Percentiles rank a stretch among this genome's conserved stretches.
These are phyloP conservation scores for Anthopleura sola DNA, from an alignment of 64 coral and sea anemone species.

Conservation along the genomic window DNA sequence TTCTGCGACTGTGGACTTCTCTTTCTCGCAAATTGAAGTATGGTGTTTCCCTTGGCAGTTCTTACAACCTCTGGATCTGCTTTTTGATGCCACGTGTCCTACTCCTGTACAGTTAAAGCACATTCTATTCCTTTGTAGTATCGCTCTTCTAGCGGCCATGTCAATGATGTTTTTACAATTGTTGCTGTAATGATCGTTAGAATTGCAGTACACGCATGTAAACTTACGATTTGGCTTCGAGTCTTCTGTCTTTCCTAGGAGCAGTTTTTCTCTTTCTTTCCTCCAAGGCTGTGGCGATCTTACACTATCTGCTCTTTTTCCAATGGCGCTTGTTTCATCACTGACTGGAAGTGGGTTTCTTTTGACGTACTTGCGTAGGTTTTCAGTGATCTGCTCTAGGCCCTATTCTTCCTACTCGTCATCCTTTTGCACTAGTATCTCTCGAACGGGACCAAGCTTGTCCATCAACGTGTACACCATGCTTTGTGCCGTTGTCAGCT, in stretches of 20 bases:
- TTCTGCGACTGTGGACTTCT: background rate
- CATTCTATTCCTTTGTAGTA: slow-evolving; percentile 17
- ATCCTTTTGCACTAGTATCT: slow-evolving; percentile 43
- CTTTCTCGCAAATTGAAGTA: slow-evolving; percentile 41
- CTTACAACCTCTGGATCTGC: slow-evolving; percentile 26
- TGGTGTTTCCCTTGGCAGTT: slow-evolving; percentile 42
- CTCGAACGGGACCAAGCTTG: slow-evolving; percentile 50
- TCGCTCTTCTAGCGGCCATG: slow-evolving; percentile 25
- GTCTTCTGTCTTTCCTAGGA: too few relatives aligned
- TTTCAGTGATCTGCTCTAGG: slow-evolving; percentile 31
- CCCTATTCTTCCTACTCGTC: slow-evolving; percentile 64
- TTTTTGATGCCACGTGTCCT: slow-evolving; percentile 10
- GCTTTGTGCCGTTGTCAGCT: slow-evolving; percentile 24
- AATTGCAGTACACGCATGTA: slow-evolving; percentile 57
- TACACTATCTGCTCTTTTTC: background rate
- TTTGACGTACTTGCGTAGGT: slow-evolving; percentile 51
- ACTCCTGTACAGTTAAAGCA: slow-evolving; percentile 37
- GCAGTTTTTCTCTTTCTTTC: too few relatives aligned
- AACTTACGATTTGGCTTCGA: background rate
- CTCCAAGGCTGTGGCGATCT: too few relatives aligned
- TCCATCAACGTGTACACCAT: slow-evolving; percentile 50
- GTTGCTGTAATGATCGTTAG: background rate
- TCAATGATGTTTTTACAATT: slow-evolving; percentile 54
- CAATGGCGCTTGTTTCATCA: background rate
- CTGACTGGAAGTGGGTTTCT: slow-evolving; percentile 24